phyloP scores from a whole-genome alignment of 2,113 vertebrate species.

The Australoheros scitulus region DNA sequence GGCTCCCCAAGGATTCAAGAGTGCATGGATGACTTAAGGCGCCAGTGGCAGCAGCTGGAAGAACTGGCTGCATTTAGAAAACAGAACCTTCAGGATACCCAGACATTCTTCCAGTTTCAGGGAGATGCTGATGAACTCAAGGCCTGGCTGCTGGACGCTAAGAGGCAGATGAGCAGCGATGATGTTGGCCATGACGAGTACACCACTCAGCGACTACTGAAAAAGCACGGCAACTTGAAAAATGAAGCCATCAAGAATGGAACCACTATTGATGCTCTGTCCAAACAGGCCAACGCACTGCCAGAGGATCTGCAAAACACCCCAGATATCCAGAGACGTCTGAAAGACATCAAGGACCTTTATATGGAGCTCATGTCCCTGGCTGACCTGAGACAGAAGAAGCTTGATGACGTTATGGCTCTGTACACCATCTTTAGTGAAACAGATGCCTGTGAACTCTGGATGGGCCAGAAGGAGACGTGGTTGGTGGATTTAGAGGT shows the following conservation, averaged over 20 bases:
- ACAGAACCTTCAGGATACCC: constrained; percentile 87
- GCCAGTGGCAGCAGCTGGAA: constrained; percentile 90
- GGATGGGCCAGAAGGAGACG: constrained; percentile 96
- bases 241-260: constrained; percentile 84
- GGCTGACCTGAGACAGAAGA: constrained; percentile 84
- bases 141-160: constrained; percentile 86
- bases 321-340: constrained; percentile 86
- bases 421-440: constrained; percentile 95
- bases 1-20: constrained; percentile 80
- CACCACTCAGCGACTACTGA: constrained; percentile 86
- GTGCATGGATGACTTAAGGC: constrained; percentile 77
- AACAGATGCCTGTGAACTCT: constrained; percentile 92
- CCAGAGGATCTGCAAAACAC: constrained; percentile 87
- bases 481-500: constrained; percentile 90
- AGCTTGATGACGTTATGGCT: constrained; percentile 87
- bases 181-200: constrained; percentile 92
- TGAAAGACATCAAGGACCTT: constrained; percentile 84
- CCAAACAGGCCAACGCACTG: constrained; percentile 84
- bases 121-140: constrained; percentile 91
- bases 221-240: constrained; percentile 86
- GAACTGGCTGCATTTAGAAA: constrained; percentile 89
- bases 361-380: constrained; percentile 86
- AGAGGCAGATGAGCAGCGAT: constrained; percentile 81
- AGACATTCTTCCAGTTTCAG: constrained; percentile 95
- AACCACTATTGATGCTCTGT: constrained; percentile 83